Evolutionary conservation across 2,797 vertebrate species (phyloP), one percentile per base, ranked within the genome.

Genomic region (Setipinna tenuifilis): DNA sequence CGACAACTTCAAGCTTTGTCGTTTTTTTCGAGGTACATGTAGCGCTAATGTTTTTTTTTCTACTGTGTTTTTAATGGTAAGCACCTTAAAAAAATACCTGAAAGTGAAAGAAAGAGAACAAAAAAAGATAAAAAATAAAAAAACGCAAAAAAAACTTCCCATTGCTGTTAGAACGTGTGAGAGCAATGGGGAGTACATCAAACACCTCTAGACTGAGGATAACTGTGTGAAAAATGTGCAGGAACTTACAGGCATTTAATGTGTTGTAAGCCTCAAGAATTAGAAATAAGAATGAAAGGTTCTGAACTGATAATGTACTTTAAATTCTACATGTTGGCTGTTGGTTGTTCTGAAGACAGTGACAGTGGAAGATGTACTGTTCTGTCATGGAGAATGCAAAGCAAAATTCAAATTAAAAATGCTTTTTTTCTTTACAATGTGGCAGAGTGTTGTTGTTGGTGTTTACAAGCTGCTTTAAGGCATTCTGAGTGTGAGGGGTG

Each of bases 21-120:
- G 23, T 35, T 71, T n/a, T 19, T 86, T 85, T 41, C 41, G 87
- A 90, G 88, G 62, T 46, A 9, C 81, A 87, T 82, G 83, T 83
- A 84, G 82, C 83, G 88, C 83, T n/a, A n/a, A n/a, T n/a, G n/a
- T n/a, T n/a, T 87, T 41, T 82, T 88, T 84, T 83, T 82, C 58
- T 85, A 82, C 61, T 3, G 62, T 46, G 86, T 80, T 83, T 81
- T 86, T 88, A 89, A 88, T 85, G 48, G 48, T 71, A 93, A 93
- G 93, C 92, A 94, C 93, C 91, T 94, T 94, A 92, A 81, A 81
- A 87, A 85, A 19, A 44, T n/a, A 78, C 71, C 71, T 78, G 71
- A 78, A 44, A 44, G 71, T 19, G 50, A 44, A 19, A 21, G 17
- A 78, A 31, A 41, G 31, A 75, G 3, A 41, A n/a, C n/a, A 17